Evolutionary conservation across 2,113 vertebrate species (phyloP).

Genomic region (Upupa epops): DNA sequence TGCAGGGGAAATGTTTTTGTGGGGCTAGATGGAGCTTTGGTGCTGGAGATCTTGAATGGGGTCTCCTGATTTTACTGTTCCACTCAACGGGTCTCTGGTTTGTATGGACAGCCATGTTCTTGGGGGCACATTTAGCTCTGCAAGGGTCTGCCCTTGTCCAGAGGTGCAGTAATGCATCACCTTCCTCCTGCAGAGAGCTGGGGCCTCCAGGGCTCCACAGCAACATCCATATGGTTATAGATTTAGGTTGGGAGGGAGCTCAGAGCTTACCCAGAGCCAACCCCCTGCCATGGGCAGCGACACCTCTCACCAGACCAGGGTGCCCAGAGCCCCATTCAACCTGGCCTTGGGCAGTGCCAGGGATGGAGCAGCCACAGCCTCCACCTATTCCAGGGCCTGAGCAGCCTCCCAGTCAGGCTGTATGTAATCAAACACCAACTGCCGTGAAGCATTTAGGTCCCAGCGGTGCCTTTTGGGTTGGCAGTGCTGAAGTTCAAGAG

Average conservation of each 20-base stretch:
- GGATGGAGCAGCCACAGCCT: too few relatives aligned
- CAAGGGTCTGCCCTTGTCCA: not conserved
- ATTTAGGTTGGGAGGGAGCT: too few relatives aligned
- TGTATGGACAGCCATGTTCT: not conserved
- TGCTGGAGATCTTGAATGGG: not conserved
- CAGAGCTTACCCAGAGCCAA: too few relatives aligned
- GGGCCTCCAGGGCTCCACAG: not conserved
- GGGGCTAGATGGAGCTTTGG: not conserved
- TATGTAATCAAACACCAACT: not conserved
- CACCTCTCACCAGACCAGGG: too few relatives aligned
- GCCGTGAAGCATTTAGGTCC: not conserved
- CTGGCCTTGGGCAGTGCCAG: too few relatives aligned
- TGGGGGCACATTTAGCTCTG: not conserved
- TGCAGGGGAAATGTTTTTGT: not conserved
- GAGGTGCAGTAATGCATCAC: rapidly evolving
- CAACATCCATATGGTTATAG: not conserved
- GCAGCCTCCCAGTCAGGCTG: too few relatives aligned
- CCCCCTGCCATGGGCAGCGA: too few relatives aligned
- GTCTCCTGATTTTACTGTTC: not conserved
- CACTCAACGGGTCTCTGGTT: rapidly evolving
- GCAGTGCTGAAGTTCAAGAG: not conserved
- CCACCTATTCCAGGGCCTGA: too few relatives aligned
- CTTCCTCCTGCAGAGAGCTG: not conserved
- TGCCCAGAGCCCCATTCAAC: too few relatives aligned
- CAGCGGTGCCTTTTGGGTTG: not conserved